These are phyloP conservation scores for Centropyge bicolor DNA, from an alignment of 2,797 vertebrate species.

Conservation along the genomic window DNA sequence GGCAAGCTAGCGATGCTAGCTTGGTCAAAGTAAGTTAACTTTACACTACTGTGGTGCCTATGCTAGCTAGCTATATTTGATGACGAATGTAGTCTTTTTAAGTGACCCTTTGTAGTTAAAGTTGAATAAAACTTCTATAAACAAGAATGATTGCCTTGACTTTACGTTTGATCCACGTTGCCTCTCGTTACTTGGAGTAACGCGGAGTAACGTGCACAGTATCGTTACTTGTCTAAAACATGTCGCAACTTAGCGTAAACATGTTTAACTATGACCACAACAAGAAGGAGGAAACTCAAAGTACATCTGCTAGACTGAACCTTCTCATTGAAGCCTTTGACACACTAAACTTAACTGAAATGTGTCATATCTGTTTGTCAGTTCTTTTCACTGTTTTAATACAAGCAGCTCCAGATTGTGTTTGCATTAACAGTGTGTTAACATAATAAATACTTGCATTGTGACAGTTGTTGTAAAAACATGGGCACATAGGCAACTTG, in stretches of 20 bases:
- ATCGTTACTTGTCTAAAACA: neutral
- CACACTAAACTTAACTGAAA: neutral
- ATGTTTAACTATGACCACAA: no score
- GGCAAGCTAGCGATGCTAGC: conserved; percentile 52
- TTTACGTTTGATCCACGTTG: neutral
- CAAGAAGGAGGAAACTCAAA: neutral
- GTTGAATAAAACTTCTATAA: no score
- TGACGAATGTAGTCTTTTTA: neutral
- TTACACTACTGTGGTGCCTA: neutral
- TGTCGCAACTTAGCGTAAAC: neutral
- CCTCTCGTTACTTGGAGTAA: neutral
- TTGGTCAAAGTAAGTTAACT: neutral
- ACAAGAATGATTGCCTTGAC: fast-evolving
- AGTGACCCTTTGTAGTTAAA: neutral
- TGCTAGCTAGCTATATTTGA: neutral
- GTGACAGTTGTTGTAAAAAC: neutral
- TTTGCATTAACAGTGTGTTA: neutral
- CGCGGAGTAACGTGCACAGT: neutral
- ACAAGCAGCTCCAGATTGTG: neutral
- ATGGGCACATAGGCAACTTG: neutral
- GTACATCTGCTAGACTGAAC: neutral
- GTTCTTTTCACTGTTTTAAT: neutral
- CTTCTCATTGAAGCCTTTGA: neutral
- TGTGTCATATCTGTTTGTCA: neutral
- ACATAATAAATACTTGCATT: neutral